Evolutionary conservation across 2,888 invertebrate species (phyloP), one percentile per base, ranked within the genome.

Genomic region (Cantharis rufa): DNA sequence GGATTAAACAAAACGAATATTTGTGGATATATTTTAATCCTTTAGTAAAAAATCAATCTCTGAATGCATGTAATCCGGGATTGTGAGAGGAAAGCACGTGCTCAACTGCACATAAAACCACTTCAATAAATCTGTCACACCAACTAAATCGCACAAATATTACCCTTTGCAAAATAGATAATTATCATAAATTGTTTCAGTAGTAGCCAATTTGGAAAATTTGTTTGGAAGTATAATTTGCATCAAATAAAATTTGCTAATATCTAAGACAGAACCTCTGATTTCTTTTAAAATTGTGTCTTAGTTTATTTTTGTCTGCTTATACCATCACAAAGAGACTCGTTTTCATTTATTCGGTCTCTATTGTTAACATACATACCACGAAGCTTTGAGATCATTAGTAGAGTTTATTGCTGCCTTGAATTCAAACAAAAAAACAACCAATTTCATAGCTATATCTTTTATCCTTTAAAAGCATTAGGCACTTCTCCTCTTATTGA

Each of bases 11-110:
- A 10, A 64, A 64, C 18, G 10, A 18, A 66, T 66, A 66, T 66
- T 66, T 24, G 21, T 21, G n/a, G 48, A 9, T n/a, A 48, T n/a
- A 7, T n/a, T 48, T n/a, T 70, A 48, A 48, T 74, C 15, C 70
- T 63, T 64, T 21, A n/a, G 63, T 18, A 28, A 16, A 74, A 70
- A 74, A 70, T 74, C 70, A 74, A 70, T 70, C 66, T 24, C 48
- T 64, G 24, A 70, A 69, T 74, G 68, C 70, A 70, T 66, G 74
- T 74, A 74, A 74, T 74, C 74, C 66, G 32, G 64, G 27, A 70
- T 74, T 70, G 66, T n/a, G 70, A 70, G 64, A 70, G 74, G 70
- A 70, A 61, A 70, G 74, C 74, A 74, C 70, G 74, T 69, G 74
- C 64, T 64, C 21, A 63, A 61, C 62, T 74, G 64, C 74, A 74